Percentiles rank a stretch among this genome's conserved stretches.
phyloP scores from a whole-genome alignment of 2,113 vertebrate species.

The Microcebus griseorufus region DNA sequence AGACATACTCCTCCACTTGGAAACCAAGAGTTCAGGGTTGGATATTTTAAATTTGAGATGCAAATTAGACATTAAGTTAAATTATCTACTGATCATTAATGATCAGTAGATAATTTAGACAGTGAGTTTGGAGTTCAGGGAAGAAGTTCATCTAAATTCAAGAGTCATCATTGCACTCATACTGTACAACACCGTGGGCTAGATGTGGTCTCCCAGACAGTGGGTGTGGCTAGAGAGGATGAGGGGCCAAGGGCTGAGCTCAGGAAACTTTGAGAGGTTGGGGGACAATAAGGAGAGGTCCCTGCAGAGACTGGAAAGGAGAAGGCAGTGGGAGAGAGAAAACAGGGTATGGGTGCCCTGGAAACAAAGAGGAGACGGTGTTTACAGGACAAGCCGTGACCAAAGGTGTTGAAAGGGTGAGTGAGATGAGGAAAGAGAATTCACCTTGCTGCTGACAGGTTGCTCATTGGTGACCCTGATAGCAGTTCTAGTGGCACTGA shows the following conservation, averaged over 20 bases:
- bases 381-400: not conserved
- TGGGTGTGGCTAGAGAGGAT: too few relatives aligned
- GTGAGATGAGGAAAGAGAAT: not conserved
- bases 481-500: not conserved
- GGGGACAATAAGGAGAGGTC: fast-evolving
- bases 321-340: not conserved
- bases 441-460: not conserved
- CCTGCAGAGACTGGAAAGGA: too few relatives aligned
- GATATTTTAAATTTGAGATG: not conserved
- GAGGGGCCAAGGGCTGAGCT: not conserved
- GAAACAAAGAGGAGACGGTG: too few relatives aligned
- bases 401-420: not conserved
- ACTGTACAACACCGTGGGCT: not conserved
- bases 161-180: too few relatives aligned
- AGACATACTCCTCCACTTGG: too few relatives aligned
- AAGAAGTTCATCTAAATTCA: not conserved
- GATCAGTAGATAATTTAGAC: too few relatives aligned
- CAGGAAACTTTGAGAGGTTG: not conserved
- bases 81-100: too few relatives aligned
- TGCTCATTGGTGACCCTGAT: too few relatives aligned
- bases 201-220: not conserved
- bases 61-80: not conserved
- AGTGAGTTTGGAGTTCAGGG: not conserved
- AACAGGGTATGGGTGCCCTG: not conserved
- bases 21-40: not conserved